Conservation (phyloP, 1,140 invertebrate genomes). For the Alviniconcha marisindica region DNA sequence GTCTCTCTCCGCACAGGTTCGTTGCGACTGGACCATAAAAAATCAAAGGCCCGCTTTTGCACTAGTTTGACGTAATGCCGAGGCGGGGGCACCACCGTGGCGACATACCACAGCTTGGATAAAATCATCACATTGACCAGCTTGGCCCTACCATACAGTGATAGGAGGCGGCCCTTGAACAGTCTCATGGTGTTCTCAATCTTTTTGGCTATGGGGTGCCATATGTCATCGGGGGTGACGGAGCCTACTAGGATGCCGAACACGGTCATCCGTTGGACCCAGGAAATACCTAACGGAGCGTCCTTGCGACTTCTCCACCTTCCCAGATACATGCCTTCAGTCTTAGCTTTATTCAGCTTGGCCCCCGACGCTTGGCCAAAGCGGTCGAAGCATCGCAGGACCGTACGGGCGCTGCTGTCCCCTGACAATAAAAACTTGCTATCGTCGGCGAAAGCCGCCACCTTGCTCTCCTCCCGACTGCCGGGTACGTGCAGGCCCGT, state of each 20-base stretch:
- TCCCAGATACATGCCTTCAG: conserved; percentile 52
- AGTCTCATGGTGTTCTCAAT: neutral
- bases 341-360: conserved; percentile 54
- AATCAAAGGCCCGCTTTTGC: neutral
- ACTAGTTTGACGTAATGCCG: neutral
- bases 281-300: conserved; percentile 56
- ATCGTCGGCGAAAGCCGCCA: conserved; percentile 57
- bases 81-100: conserved; percentile 21
- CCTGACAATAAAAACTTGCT: conserved; percentile 44
- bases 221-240: conserved; percentile 29
- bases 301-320: conserved; percentile 55
- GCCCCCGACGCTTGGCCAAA: conserved; percentile 53
- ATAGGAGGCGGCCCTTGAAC: conserved; percentile 35
- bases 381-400: conserved; percentile 39
- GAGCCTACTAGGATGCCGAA: conserved; percentile 51
- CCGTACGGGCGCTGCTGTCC: conserved; percentile 36
- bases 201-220: neutral
- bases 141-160: conserved; percentile 48
- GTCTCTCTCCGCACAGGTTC: neutral
- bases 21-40: neutral
- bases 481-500: neutral
- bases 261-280: conserved; percentile 50
- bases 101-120: conserved; percentile 53
- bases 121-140: conserved; percentile 49
- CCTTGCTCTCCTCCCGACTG: conserved; percentile 41